Evolutionary conservation across 2,888 invertebrate species (phyloP).

Genomic region (Yponomeuta evonymella): DNA sequence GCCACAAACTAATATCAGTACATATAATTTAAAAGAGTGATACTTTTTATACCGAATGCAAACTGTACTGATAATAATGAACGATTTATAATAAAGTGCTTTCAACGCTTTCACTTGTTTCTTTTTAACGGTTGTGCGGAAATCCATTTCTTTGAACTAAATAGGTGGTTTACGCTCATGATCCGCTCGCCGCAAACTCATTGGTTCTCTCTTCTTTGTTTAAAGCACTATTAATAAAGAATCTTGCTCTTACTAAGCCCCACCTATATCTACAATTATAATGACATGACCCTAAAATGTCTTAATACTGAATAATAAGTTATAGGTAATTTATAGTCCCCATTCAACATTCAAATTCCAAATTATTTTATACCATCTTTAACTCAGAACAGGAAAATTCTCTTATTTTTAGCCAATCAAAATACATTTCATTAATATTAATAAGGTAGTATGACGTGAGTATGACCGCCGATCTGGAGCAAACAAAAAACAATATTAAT

Average conservation of each 20-base stretch:
- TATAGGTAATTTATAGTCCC: too few species aligned
- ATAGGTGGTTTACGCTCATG: slow-evolving; percentile 3
- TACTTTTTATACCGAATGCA: neutral
- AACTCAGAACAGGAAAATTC: too few species aligned
- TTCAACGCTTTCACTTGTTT: slow-evolving; percentile 17
- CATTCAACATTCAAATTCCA: too few species aligned
- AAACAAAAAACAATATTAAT: neutral
- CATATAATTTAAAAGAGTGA: too few species aligned
- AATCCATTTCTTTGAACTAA: slow-evolving; percentile 2
- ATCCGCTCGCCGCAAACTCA: slow-evolving; percentile 4
- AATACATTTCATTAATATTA: neutral
- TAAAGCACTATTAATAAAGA: neutral
- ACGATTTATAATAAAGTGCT: slow-evolving; percentile 14
- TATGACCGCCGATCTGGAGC: neutral
- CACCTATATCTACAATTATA: too few species aligned
- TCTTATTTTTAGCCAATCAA: neutral
- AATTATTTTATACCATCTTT: too few species aligned
- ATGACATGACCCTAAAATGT: too few species aligned
- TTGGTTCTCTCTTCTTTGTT: neutral
- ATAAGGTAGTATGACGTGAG: neutral
- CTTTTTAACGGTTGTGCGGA: slow-evolving; percentile 1
- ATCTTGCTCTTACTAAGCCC: too few species aligned
- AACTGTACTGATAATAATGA: slow-evolving; percentile 12
- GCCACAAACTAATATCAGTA: too few species aligned
- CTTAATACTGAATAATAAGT: too few species aligned